Evolutionary conservation across 2,888 invertebrate species (phyloP).

Genomic region (Cantharis nigra): DNA sequence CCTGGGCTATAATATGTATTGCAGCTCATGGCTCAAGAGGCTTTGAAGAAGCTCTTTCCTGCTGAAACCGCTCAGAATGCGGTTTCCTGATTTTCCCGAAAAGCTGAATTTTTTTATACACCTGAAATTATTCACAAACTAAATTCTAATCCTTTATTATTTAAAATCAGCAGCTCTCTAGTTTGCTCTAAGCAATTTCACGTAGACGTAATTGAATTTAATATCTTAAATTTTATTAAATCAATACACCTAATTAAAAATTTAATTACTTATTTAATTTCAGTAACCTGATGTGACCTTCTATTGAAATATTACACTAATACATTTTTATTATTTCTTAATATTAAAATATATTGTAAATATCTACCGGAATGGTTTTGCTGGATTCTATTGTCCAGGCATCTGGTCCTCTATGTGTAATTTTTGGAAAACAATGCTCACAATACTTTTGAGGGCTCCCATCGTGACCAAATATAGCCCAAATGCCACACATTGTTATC

Average conservation of each 20-base stretch:
- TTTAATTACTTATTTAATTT: background rate
- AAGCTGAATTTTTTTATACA: too few relatives aligned
- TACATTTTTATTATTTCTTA: background rate
- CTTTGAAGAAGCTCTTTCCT: too few relatives aligned
- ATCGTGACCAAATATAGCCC: conserved; percentile 73
- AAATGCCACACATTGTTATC: conserved; percentile 73
- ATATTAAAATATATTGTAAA: background rate
- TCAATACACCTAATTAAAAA: too few relatives aligned
- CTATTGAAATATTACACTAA: background rate
- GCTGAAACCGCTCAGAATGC: too few relatives aligned
- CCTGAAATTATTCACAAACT: too few relatives aligned
- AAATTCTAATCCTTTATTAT: background rate
- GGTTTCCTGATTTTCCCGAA: too few relatives aligned
- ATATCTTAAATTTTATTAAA: too few relatives aligned
- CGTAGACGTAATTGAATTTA: too few relatives aligned
- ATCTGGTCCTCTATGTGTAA: conserved; percentile 74
- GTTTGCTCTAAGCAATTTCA: too few relatives aligned
- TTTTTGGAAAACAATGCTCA: conserved; percentile 66
- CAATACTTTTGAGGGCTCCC: conserved; percentile 62
- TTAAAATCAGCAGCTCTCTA: too few relatives aligned
- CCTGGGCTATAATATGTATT: too few relatives aligned
- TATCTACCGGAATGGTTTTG: conserved; percentile 61
- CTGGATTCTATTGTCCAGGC: conserved; percentile 76
- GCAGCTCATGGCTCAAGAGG: too few relatives aligned
- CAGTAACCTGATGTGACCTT: background rate